These are phyloP conservation scores for Drosophila nigricruria DNA, from an alignment of 2,888 invertebrate species.

Conservation along the genomic window DNA sequence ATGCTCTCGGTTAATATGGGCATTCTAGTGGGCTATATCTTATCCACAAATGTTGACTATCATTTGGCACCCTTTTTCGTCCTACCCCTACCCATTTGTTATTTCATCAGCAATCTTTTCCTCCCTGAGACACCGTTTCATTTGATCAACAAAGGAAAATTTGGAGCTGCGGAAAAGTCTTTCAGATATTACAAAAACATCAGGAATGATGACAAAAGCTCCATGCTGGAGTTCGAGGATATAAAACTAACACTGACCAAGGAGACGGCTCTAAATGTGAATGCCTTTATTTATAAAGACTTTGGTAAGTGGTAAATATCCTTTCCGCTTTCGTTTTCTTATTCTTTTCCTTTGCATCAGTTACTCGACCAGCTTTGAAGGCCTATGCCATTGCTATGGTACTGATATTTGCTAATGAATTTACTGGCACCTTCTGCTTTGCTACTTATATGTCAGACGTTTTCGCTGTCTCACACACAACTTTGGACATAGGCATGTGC, in stretches of 20 bases:
- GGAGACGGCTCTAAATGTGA: slow-evolving; percentile 37
- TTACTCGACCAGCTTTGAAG: slow-evolving; percentile 51
- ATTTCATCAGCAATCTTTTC: slow-evolving; percentile 53
- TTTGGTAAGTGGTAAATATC: background rate
- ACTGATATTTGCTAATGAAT: slow-evolving; percentile 63
- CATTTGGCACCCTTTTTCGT: slow-evolving; percentile 55
- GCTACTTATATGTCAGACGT: slow-evolving; percentile 75
- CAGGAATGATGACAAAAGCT: slow-evolving; percentile 45
- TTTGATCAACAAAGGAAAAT: slow-evolving; percentile 60
- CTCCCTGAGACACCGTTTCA: slow-evolving; percentile 80
- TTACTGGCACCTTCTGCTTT: slow-evolving; percentile 72
- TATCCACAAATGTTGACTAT: slow-evolving; percentile 65
- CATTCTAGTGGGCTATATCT: slow-evolving; percentile 62
- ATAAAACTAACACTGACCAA: slow-evolving; percentile 45
- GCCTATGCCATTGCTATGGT: slow-evolving; percentile 59
- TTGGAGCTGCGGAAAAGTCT: slow-evolving; percentile 65
- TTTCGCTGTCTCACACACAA: slow-evolving; percentile 68
- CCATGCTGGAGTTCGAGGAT: slow-evolving; percentile 56
- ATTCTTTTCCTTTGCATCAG: too few relatives aligned
- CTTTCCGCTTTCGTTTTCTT: too few relatives aligned
- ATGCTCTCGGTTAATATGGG: slow-evolving; percentile 71
- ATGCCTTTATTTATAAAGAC: slow-evolving; percentile 60
- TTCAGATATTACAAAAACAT: slow-evolving; percentile 71
- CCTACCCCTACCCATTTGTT: slow-evolving; percentile 64
- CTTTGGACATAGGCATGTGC: slow-evolving; percentile 67